Percentiles rank a stretch among this genome's conserved stretches.
phyloP scores from a whole-genome alignment of 2,113 vertebrate species.

The human region GRCh38 chr11:3213501-3214000 shows the following conservation, averaged over 20 bases:
- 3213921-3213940: too few relatives aligned
- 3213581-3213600: background rate
- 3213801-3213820: background rate
- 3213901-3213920: too few relatives aligned
- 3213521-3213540: too few relatives aligned
- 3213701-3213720: background rate
- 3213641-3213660: background rate
- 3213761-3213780: too few relatives aligned
- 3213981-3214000: too few relatives aligned
- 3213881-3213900: background rate
- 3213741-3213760: background rate
- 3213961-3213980: background rate
- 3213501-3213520: too few relatives aligned
- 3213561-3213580: too few relatives aligned
- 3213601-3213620: background rate
- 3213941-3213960: background rate
- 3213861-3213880: background rate
- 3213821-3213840: background rate
- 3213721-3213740: background rate
- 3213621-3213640: background rate
- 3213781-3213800: background rate
- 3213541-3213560: too few relatives aligned
- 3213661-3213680: background rate
- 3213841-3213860: background rate
- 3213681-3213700: background rate